Evolutionary conservation across 2,888 invertebrate species (phyloP).

Genomic region (Nomada ruficornis): DNA sequence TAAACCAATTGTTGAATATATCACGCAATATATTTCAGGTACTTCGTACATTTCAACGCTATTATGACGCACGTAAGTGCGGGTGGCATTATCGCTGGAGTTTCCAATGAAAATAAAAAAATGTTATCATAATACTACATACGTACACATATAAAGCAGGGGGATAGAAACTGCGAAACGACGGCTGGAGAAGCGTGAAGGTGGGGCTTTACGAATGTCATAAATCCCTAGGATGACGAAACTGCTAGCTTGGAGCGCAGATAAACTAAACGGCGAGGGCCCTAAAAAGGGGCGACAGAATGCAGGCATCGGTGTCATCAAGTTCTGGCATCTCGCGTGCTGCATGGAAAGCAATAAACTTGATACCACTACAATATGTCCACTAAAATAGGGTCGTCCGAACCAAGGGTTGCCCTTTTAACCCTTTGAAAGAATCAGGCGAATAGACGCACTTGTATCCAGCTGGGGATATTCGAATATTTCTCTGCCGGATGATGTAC

Average conservation of each 20-base stretch:
- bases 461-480: not conserved
- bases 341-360: conserved; percentile 55
- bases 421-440: not conserved
- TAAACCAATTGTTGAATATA: too few species aligned
- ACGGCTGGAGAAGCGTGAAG: conserved; percentile 13
- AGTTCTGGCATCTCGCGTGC: conserved; percentile 10
- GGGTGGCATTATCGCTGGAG: not conserved
- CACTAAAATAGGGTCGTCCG: not conserved
- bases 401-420: not conserved
- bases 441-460: too few species aligned
- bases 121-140: not conserved
- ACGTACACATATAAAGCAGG: not conserved
- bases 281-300: conserved; percentile 64
- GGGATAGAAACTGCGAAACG: conserved; percentile 17
- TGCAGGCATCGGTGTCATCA: conserved; percentile 36
- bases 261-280: conserved; percentile 75
- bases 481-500: not conserved
- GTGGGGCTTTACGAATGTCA: conserved; percentile 61
- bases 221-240: conserved; percentile 68
- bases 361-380: conserved; percentile 28
- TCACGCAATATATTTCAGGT: too few species aligned
- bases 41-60: too few species aligned
- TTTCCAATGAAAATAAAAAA: conserved; percentile 17
- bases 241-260: conserved; percentile 49
- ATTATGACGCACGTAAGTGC: too few species aligned